Percentiles rank a stretch among this genome's conserved stretches.
phyloP scores from a whole-genome alignment of 2,888 invertebrate genomes.

The Gisinianus flammeolus region DNA sequence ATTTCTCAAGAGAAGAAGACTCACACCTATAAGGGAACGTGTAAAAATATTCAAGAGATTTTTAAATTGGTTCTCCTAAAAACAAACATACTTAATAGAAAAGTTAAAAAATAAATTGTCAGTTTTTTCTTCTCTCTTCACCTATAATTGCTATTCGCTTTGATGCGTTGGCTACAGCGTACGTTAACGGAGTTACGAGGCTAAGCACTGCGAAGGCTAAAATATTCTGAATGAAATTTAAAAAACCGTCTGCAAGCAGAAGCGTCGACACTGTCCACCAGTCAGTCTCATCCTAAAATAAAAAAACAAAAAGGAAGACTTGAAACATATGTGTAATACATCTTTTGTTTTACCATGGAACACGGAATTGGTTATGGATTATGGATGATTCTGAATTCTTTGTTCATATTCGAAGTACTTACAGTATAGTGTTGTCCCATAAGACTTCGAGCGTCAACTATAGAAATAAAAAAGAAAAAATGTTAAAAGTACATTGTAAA shows the following conservation, averaged over 20 bases:
- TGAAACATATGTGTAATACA: not conserved
- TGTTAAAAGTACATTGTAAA: too few species aligned
- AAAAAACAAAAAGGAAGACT: slow-evolving; percentile 23
- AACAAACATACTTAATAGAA: too few species aligned
- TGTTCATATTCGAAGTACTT: slow-evolving; percentile 60
- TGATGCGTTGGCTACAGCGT: slow-evolving; percentile 93
- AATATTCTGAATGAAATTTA: slow-evolving; percentile 94
- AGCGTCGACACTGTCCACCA: slow-evolving; percentile 36
- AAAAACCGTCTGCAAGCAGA: slow-evolving; percentile 75
- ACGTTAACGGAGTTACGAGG: slow-evolving; percentile 89
- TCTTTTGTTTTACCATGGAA: not conserved
- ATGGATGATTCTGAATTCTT: too few species aligned
- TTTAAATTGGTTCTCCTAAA: too few species aligned
- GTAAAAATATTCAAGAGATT: too few species aligned
- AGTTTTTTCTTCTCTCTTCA: slow-evolving; percentile 65
- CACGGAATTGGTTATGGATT: not conserved
- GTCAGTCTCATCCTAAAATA: slow-evolving; percentile 31
- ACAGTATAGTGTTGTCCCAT: slow-evolving; percentile 70
- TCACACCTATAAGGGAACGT: not conserved
- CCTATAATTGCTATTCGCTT: slow-evolving; percentile 92
- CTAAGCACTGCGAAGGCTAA: slow-evolving; percentile 93
- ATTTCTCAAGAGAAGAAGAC: slow-evolving; percentile 67
- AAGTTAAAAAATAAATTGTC: too few species aligned
- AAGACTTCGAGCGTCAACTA: slow-evolving; percentile 71
- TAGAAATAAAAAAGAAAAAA: too few species aligned